Conservation (phyloP, 1,140 invertebrate genomes). For the Oncopeltus fasciatus region DNA sequence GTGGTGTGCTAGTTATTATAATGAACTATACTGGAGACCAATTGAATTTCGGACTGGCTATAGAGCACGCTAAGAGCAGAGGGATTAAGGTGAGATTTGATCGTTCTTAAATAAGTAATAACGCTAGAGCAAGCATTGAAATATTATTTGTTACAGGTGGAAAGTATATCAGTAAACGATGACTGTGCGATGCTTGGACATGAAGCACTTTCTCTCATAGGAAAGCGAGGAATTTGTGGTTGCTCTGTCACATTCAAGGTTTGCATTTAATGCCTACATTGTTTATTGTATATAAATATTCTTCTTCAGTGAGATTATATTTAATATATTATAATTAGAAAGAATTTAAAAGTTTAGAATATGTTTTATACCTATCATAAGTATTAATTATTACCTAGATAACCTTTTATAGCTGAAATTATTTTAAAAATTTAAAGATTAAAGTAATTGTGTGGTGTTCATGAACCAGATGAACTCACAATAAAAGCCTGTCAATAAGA, state of each 20-base stretch:
- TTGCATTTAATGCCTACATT: too few relatives aligned
- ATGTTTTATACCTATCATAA: too few relatives aligned
- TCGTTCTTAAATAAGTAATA: background rate
- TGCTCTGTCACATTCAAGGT: slow-evolving; percentile 57
- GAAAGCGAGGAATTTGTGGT: slow-evolving; percentile 61
- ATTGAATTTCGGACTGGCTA: slow-evolving; percentile 70
- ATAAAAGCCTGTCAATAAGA: too few relatives aligned
- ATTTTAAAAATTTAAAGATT: too few relatives aligned
- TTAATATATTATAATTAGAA: too few relatives aligned
- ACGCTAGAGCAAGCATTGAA: background rate
- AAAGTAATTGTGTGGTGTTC: too few relatives aligned
- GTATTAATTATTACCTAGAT: too few relatives aligned
- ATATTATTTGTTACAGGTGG: slow-evolving; percentile 21
- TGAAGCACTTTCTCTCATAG: slow-evolving; percentile 37
- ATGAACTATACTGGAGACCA: slow-evolving; percentile 80
- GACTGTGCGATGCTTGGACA: slow-evolving; percentile 46
- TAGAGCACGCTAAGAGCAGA: slow-evolving; percentile 49
- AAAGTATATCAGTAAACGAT: slow-evolving; percentile 44
- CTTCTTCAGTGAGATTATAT: too few relatives aligned
- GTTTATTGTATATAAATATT: too few relatives aligned
- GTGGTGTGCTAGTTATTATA: slow-evolving; percentile 54
- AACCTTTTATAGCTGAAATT: too few relatives aligned
- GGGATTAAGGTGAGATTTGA: slow-evolving; percentile 39
- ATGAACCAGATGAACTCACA: too few relatives aligned
- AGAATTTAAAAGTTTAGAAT: too few relatives aligned